Percentiles rank a stretch among this genome's conserved stretches.
These are phyloP conservation scores for Tetranychus piercei DNA, from an alignment of 2,888 invertebrate species.

Conservation along the genomic window DNA sequence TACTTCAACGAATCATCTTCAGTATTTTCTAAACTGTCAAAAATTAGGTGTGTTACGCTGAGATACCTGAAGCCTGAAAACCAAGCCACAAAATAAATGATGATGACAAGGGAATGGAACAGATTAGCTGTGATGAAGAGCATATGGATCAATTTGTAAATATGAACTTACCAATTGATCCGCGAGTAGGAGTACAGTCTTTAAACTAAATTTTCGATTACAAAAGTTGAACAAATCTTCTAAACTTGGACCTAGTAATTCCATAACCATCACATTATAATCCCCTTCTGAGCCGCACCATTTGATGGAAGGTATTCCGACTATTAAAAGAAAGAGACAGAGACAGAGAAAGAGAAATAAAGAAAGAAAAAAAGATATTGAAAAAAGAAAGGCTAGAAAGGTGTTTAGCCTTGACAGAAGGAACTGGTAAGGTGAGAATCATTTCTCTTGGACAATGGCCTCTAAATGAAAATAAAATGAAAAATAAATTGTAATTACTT, in stretches of 20 bases:
- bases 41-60: no score
- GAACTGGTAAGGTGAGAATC: neutral
- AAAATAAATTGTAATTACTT: constrained; percentile 7
- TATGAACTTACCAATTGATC: constrained; percentile 34
- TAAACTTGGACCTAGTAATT: constrained; percentile 40
- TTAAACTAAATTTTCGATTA: constrained; percentile 39
- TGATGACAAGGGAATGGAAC: no score
- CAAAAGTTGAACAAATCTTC: constrained; percentile 43
- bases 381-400: constrained; percentile 3
- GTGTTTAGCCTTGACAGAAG: neutral
- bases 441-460: neutral
- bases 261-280: constrained; percentile 44
- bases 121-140: no score
- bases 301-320: constrained; percentile 38
- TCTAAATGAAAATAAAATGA: neutral
- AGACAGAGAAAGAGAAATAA: constrained; percentile 6
- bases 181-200: constrained; percentile 40
- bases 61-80: no score
- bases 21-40: no score
- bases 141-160: no score
- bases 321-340: constrained; percentile 27
- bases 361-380: neutral
- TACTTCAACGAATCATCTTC: no score
- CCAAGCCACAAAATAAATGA: no score
- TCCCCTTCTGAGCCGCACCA: constrained; percentile 45